These are phyloP conservation scores for Ammospiza nelsoni DNA, from an alignment of 2,113 vertebrate genomes.

Conservation along the genomic window DNA sequence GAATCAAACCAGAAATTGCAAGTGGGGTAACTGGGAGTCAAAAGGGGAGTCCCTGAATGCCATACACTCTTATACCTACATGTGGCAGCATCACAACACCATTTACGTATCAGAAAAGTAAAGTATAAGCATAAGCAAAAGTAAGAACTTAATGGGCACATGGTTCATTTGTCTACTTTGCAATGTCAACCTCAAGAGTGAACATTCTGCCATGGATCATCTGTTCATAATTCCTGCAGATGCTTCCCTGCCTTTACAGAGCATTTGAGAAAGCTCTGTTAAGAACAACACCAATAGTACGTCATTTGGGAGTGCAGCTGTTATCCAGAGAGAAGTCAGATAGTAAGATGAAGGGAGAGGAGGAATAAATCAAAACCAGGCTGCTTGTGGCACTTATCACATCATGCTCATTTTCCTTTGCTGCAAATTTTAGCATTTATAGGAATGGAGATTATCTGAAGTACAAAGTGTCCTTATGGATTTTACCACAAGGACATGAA, in stretches of 20 bases:
- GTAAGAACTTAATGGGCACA: neutral
- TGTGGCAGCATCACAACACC: conserved; percentile 10
- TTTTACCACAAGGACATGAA: neutral
- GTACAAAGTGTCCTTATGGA: neutral
- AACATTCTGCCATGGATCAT: conserved; percentile 34
- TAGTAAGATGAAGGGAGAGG: neutral
- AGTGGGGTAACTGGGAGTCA: neutral
- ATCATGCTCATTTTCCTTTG: neutral
- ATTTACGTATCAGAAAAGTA: neutral
- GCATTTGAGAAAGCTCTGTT: neutral
- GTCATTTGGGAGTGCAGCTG: conserved; percentile 45
- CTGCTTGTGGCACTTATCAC: neutral
- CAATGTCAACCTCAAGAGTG: neutral
- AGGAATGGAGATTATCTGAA: neutral
- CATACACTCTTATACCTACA: neutral
- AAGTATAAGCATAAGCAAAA: neutral
- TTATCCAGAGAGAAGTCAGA: neutral
- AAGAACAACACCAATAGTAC: neutral
- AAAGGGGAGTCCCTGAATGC: neutral
- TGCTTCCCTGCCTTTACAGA: fast-evolving
- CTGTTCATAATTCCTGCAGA: conserved; percentile 5
- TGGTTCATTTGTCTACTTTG: conserved; percentile 27
- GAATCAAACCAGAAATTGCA: neutral
- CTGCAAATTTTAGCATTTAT: neutral
- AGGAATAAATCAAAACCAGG: conserved; percentile 39